Base-by-base conservation (phyloP, 2,113 vertebrate genomes). In the Lanius collurio region DNA sequence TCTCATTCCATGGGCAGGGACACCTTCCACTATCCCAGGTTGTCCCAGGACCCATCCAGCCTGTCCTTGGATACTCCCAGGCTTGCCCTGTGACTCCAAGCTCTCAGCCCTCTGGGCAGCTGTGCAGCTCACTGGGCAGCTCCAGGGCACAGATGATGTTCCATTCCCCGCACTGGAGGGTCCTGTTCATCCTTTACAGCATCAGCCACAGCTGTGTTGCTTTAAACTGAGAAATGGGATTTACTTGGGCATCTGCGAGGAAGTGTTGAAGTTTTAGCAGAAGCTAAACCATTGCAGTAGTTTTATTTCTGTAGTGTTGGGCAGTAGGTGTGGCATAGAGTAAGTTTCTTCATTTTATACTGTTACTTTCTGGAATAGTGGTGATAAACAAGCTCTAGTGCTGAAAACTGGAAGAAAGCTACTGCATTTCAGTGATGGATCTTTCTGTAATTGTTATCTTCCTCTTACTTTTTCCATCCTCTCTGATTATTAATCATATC, bases 121-220 rank as follows among this genome's bases (percentile, higher is more conserved):
- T 3, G 1, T 26, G 24, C 75, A 67, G 5, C 27, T 50, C 27
- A 2, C 3, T 9, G 62, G 26, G 20, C 5, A 6, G 37, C 23
- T 52, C 5, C 31, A 13, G 21, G 3, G 22, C 53, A 28, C 39
- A 28, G 20, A 11, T 62, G 4, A 2, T 4, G 4, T 62, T 62
- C 15, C 17, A 60, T 19, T 20, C 24, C 50, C 56, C 31, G 18
- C 11, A 0, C 5, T 28, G 28, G 19, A 68, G 24, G 35, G 35
- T 5, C 0, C 0, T 20, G 19, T 42, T 87, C 59, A 20, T 67
- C 26, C 28, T 24, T 30, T 26, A 13, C 27, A 53, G 56, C 28
- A 18, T 35, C 44, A 56, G 50, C n/a, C 20, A 11, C 21, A 28
- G 8, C 2, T 20, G 7, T 12, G 13, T 16, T 24, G 24, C 30